Evolutionary conservation across 2,113 vertebrate species (phyloP).

Genomic region (Strix aluco): DNA sequence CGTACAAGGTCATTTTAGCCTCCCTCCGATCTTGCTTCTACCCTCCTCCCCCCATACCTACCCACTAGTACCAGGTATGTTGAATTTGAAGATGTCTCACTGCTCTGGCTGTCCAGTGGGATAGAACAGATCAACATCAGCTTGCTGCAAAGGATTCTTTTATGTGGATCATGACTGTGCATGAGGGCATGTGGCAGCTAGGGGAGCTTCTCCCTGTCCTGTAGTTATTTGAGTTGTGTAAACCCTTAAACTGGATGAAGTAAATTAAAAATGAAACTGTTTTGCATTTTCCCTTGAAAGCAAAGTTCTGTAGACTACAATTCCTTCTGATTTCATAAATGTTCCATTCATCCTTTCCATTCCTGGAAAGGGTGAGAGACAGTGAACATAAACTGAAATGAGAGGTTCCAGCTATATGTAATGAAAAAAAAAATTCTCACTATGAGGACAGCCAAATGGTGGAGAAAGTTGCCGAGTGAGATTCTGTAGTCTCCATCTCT

Average conservation of each 20-base stretch:
- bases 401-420: neutral
- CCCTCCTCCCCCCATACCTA: fast-evolving
- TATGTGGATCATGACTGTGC: neutral
- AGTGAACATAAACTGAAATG: neutral
- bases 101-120: neutral
- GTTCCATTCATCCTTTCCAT: neutral
- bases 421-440: neutral
- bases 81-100: neutral
- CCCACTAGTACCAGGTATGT: fast-evolving
- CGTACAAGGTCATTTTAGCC: neutral
- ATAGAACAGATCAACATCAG: neutral
- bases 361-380: neutral
- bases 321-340: neutral
- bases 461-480: neutral
- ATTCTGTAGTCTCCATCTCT: neutral
- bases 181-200: neutral
- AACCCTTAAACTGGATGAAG: neutral
- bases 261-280: neutral
- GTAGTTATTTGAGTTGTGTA: neutral
- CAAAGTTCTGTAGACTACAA: neutral
- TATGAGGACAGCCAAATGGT: neutral
- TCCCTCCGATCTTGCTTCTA: neutral
- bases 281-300: neutral
- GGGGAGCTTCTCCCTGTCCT: neutral
- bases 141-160: neutral